Conservation (phyloP, 1,140 invertebrate species). For the Procambarus clarkii region DNA sequence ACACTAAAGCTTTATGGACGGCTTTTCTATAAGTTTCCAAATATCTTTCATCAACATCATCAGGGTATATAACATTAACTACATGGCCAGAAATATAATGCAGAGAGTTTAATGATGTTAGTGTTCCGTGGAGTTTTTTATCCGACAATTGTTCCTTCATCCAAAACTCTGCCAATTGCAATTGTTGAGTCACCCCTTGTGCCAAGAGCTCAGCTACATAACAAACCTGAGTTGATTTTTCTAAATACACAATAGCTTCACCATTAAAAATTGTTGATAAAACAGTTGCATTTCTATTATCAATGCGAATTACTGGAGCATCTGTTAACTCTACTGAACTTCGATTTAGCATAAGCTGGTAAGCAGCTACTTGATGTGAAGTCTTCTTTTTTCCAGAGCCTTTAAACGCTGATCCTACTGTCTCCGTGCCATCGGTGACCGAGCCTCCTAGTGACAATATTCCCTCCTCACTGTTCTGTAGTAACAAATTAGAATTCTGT, state of each 20-base stretch:
- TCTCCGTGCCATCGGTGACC: not conserved
- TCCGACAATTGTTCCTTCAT: slow-evolving; percentile 25
- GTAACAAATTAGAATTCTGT: slow-evolving; percentile 33
- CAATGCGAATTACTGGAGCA: slow-evolving; percentile 50
- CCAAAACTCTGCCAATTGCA: slow-evolving; percentile 85
- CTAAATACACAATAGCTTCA: slow-evolving; percentile 54
- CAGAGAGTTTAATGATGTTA: slow-evolving; percentile 40
- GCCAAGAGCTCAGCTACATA: slow-evolving; percentile 28
- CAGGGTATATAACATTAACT: slow-evolving; percentile 43
- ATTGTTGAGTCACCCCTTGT: slow-evolving; percentile 86
- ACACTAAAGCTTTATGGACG: slow-evolving; percentile 82
- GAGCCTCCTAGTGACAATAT: slow-evolving; percentile 32
- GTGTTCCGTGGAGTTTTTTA: slow-evolving; percentile 28
- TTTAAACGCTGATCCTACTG: slow-evolving; percentile 39
- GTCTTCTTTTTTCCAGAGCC: slow-evolving; percentile 24
- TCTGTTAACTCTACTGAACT: not conserved
- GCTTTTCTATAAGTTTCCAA: slow-evolving; percentile 33
- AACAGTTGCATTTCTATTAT: slow-evolving; percentile 39
- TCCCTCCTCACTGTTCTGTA: slow-evolving; percentile 51
- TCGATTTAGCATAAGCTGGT: slow-evolving; percentile 46
- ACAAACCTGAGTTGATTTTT: slow-evolving; percentile 18
- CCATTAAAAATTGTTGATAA: slow-evolving; percentile 28
- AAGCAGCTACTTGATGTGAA: slow-evolving; percentile 8
- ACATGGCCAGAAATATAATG: slow-evolving; percentile 46
- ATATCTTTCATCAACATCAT: slow-evolving; percentile 23